Conservation (phyloP, 2,888 invertebrate genomes). For the Pristionchus arcanus region DNA sequence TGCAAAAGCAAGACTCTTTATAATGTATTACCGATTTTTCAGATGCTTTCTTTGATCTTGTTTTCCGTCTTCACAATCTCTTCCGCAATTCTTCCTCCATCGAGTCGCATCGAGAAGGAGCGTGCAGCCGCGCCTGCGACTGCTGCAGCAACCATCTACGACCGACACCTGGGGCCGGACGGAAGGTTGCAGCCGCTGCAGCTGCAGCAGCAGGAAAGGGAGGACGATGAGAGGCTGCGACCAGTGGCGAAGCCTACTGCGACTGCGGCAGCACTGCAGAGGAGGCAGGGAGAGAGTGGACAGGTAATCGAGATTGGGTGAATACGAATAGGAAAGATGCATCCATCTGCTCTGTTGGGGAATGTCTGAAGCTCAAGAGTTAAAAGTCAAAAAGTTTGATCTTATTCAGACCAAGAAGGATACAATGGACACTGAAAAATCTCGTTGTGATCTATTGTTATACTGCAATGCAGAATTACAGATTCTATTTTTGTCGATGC, state of each 20-base stretch:
- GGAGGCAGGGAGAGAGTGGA: neutral
- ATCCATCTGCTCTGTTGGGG: neutral
- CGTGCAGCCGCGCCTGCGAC: too few relatives aligned
- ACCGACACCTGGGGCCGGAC: neutral
- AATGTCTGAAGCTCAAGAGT: too few relatives aligned
- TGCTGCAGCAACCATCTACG: conserved; percentile 24
- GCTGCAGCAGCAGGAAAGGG: neutral
- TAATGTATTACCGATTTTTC: neutral
- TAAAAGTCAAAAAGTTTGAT: too few relatives aligned
- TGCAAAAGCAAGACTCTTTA: too few relatives aligned
- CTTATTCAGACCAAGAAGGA: too few relatives aligned
- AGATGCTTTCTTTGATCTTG: neutral
- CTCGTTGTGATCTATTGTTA: too few relatives aligned
- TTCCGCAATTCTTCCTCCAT: conserved; percentile 21
- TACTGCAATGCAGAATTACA: too few relatives aligned
- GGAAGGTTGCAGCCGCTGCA: neutral
- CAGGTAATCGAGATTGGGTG: neutral
- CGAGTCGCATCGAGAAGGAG: conserved; percentile 40
- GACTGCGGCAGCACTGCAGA: neutral
- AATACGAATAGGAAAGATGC: too few relatives aligned
- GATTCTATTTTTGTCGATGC: too few relatives aligned
- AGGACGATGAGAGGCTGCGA: conserved; percentile 24
- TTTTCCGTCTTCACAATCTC: neutral
- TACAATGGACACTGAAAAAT: too few relatives aligned
- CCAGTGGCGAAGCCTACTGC: neutral